Conservation (phyloP, 1,140 invertebrate species). For the Pygmarrhopalites habei region DNA sequence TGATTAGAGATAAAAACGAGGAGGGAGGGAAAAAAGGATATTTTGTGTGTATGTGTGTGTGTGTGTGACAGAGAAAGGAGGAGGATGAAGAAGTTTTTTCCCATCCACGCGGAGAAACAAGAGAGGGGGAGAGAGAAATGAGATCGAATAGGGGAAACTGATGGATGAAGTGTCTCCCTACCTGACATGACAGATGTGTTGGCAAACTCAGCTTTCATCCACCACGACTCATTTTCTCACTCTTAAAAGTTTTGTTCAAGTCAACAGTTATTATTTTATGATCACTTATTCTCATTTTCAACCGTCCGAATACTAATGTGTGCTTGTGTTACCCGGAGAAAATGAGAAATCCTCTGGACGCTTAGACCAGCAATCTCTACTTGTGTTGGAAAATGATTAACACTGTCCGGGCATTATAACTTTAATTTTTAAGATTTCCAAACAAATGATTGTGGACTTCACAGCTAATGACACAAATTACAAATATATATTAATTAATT, state of each 20-base stretch:
- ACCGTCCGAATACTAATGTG: neutral
- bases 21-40: neutral
- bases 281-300: neutral
- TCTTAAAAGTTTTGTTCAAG: neutral
- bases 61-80: neutral
- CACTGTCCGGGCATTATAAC: too few relatives aligned
- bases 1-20: neutral
- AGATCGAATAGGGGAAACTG: neutral
- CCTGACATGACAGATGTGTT: slow-evolving; percentile 8
- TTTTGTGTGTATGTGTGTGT: neutral
- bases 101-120: neutral
- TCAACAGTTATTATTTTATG: neutral
- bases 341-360: neutral
- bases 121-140: neutral
- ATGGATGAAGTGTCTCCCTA: slow-evolving; percentile 8
- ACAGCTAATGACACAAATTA: too few relatives aligned
- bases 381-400: neutral
- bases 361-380: neutral
- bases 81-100: neutral
- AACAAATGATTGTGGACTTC: too few relatives aligned
- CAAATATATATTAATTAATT: too few relatives aligned
- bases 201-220: neutral
- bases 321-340: neutral
- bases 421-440: too few relatives aligned
- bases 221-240: too few relatives aligned